Evolutionary conservation across 37 sponge, comb jelly and placozoan genomes (phyloP), one percentile per base, ranked within the genome.

Genomic region (Crambe crambe): DNA sequence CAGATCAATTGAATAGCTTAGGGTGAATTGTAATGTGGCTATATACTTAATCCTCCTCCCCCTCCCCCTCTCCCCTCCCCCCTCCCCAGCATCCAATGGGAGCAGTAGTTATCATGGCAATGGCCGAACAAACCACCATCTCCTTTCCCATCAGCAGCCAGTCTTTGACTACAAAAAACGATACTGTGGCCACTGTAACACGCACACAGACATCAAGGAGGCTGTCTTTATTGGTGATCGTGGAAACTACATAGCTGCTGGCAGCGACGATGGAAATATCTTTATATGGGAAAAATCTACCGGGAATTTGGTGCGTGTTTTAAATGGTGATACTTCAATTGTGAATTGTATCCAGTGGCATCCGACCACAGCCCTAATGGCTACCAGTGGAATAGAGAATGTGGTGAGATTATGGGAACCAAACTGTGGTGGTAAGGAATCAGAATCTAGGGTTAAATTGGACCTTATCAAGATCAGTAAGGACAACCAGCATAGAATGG

Each of bases 201-300:
- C 89, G 17, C 84, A 88, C 88, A 98, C 99, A 29, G 99, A 98
- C 81, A 98, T 98, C 82, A 98, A 98, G 64, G 99, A 98, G 74
- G 96, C 96, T 18, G 93, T 74, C 77, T 98, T 95, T 59, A 59
- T 98, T 37, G 99, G 96, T 23, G 84, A 87, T 25, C 58, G 88
- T 56, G 89, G 89, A 17, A 78, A 93, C 58, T 98, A 89, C 65
- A 76, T 98, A 25, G 93, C 84, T 30, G 94, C 99, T 29, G 99
- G 99, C 10, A 95, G 96, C 40, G 99, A 98, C 58, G 99, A 98
- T 60, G 93, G 94, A 8, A 81, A 85, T 56, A 47, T 95, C 37
- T 98, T 93, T 66, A 90, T 95, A 54, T 98, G 99, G 99, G 89
- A 96, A 25, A 93, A 87, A 66, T 34, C 47, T 12, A 90, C 85